phyloP scores from a whole-genome alignment of 2,797 vertebrate genomes.

The Aulostomus chinensis region DNA sequence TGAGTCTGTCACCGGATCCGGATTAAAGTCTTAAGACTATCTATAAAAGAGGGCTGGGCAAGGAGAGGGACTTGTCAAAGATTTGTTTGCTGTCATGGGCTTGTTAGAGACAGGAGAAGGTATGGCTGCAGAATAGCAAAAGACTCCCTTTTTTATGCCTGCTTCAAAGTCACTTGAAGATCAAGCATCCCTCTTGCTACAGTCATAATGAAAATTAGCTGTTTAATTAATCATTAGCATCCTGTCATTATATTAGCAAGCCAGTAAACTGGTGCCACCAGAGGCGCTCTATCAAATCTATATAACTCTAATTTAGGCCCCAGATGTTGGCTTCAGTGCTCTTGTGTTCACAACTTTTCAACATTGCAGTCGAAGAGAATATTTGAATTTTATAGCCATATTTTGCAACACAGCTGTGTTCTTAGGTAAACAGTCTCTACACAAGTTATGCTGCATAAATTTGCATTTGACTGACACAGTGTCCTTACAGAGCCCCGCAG shows the following conservation, averaged over 20 bases:
- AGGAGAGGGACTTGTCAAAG: slow-evolving; percentile 71
- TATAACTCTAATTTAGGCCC: slow-evolving; percentile 53
- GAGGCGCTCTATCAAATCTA: too few relatives aligned
- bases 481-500: too few relatives aligned
- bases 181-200: slow-evolving; percentile 54
- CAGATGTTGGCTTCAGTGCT: slow-evolving; percentile 24
- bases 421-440: slow-evolving; percentile 13
- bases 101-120: slow-evolving; percentile 65
- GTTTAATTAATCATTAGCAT: slow-evolving; percentile 72
- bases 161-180: slow-evolving; percentile 79
- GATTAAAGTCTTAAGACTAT: slow-evolving; percentile 87
- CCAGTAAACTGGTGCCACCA: slow-evolving; percentile 43
- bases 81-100: slow-evolving; percentile 75
- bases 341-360: slow-evolving; percentile 6
- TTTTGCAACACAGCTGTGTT: neutral
- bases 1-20: slow-evolving; percentile 79
- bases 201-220: slow-evolving; percentile 58
- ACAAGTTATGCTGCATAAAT: too few relatives aligned
- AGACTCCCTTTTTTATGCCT: slow-evolving; percentile 44
- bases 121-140: slow-evolving; percentile 58
- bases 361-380: slow-evolving; percentile 1
- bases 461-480: too few relatives aligned
- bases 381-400: slow-evolving; percentile 9
- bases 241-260: slow-evolving; percentile 60
- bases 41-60: slow-evolving; percentile 72